Conservation (phyloP, 1,140 invertebrate genomes). For the Apocrypta bakeri region DNA sequence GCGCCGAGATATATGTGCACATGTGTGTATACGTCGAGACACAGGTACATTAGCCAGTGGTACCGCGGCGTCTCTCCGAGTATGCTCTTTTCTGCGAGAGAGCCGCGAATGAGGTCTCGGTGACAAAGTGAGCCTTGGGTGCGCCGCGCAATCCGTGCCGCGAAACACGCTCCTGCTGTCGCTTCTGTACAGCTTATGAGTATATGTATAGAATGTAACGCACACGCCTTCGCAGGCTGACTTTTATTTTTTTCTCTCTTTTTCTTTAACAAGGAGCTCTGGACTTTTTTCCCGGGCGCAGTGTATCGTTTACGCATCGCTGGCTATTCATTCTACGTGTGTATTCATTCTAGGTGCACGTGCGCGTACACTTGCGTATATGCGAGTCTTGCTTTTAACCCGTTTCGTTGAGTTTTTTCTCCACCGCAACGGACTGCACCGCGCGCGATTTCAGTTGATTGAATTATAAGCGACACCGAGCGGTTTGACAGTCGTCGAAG, state of each 20-base stretch:
- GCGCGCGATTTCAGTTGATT: background rate
- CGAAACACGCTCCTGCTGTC: constrained; percentile 33
- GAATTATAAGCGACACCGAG: background rate
- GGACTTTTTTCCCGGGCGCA: constrained; percentile 49
- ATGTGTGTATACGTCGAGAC: background rate
- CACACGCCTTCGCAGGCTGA: constrained; percentile 54
- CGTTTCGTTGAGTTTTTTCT: background rate
- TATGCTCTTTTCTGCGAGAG: constrained; percentile 45
- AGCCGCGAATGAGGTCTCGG: constrained; percentile 59
- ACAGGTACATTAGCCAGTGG: constrained; percentile 42
- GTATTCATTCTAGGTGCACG: too few relatives aligned
- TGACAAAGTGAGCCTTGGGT: constrained; percentile 67
- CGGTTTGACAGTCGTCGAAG: background rate
- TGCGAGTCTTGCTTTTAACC: constrained; percentile 9
- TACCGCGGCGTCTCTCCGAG: constrained; percentile 45
- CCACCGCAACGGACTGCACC: background rate
- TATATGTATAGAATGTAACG: constrained; percentile 4
- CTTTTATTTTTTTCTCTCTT: constrained; percentile 44
- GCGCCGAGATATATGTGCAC: constrained; percentile 43
- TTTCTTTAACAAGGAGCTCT: constrained; percentile 5
- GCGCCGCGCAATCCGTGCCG: constrained; percentile 57
- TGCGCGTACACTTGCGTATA: too few relatives aligned
- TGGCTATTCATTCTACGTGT: constrained; percentile 11
- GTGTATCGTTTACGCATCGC: constrained; percentile 2
- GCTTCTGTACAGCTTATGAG: constrained; percentile 40